Percentiles rank a stretch among this genome's conserved stretches.
These are phyloP conservation scores for Mythimna albipuncta DNA, from an alignment of 2,888 invertebrate genomes.

Conservation along the genomic window DNA sequence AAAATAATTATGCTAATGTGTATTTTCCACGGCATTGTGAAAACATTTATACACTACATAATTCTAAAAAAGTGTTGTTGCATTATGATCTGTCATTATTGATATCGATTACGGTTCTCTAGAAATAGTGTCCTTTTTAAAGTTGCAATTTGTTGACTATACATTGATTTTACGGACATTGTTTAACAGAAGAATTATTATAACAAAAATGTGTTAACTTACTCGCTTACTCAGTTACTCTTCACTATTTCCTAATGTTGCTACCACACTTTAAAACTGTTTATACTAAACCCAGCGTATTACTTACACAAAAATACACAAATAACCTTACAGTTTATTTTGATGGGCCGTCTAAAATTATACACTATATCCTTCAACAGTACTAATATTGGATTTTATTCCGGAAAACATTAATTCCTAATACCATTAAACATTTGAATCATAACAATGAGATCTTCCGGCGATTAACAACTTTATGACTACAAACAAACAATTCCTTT, in stretches of 20 bases:
- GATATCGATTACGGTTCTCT: background rate
- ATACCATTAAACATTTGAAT: constrained; percentile 57
- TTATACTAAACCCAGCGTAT: constrained; percentile 21
- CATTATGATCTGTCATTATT: background rate
- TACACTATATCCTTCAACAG: constrained; percentile 56
- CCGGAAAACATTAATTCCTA: constrained; percentile 63
- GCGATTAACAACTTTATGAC: constrained; percentile 55
- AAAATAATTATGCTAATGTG: background rate
- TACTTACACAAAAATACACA: constrained; percentile 27
- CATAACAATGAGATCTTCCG: constrained; percentile 61
- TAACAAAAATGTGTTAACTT: background rate
- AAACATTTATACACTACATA: no score
- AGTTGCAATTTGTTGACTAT: background rate
- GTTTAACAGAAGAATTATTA: background rate
- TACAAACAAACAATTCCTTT: constrained; percentile 59
- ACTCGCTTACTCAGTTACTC: background rate
- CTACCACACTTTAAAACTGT: constrained; percentile 28
- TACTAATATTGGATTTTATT: constrained; percentile 62
- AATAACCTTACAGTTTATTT: constrained; percentile 51
- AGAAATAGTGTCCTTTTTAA: background rate
- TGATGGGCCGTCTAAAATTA: constrained; percentile 51
- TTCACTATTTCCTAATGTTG: background rate
- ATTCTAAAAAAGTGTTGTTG: constrained; percentile 1
- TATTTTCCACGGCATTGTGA: no score
- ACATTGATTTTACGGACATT: background rate